A percentile compares a stretch with the other conserved stretches of the same genome.
phyloP scores from a whole-genome alignment of 2,888 invertebrate genomes.

The Agriopis aurantiaria region DNA sequence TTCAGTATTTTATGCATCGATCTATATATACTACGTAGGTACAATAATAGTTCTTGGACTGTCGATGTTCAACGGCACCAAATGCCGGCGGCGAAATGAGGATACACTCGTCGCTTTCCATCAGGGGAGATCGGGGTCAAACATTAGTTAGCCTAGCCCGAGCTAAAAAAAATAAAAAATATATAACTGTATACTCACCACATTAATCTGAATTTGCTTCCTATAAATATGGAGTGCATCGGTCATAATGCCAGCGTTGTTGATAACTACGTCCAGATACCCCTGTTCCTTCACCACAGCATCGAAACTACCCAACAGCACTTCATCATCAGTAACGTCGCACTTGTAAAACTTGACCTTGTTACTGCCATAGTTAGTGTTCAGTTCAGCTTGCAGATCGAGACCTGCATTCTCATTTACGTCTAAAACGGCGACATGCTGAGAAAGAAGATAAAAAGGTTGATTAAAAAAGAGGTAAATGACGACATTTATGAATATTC shows the following conservation, averaged over 20 bases:
- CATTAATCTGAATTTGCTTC: constrained; percentile 61
- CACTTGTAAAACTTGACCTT: constrained; percentile 61
- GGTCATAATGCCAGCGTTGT: constrained; percentile 65
- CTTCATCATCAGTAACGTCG: constrained; percentile 62
- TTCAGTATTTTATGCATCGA: no score
- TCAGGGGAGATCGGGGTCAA: no score
- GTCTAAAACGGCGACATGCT: constrained; percentile 64
- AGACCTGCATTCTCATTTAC: constrained; percentile 56
- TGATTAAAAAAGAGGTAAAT: no score
- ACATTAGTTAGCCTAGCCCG: no score
- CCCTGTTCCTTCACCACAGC: constrained; percentile 53
- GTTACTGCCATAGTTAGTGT: constrained; percentile 54
- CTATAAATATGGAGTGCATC: constrained; percentile 55
- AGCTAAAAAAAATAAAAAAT: no score
- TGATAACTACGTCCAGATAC: constrained; percentile 60
- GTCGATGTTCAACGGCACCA: no score
- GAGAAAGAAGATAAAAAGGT: constrained; percentile 27
- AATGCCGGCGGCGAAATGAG: no score
- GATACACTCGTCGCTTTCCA: no score
- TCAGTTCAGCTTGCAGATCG: constrained; percentile 54
- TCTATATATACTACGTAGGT: no score
- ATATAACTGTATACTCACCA: constrained; percentile 53
- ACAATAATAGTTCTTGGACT: no score
- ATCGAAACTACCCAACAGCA: constrained; percentile 54
- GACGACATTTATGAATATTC: neutral